These are phyloP conservation scores for Noctuana brunneofusca DNA, from an alignment of 2,888 invertebrate species.

Conservation along the genomic window DNA sequence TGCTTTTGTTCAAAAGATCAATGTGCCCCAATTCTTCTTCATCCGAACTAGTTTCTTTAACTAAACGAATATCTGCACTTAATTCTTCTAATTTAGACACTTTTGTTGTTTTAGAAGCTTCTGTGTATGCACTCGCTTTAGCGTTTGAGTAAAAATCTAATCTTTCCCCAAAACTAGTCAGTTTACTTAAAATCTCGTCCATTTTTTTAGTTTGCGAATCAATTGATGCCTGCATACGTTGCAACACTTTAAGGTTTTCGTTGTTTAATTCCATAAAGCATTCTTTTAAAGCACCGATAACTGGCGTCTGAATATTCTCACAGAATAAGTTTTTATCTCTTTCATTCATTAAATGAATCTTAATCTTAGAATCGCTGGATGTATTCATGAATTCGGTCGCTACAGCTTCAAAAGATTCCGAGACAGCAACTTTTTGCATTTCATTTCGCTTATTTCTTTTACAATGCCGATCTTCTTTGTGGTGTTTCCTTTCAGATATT, in stretches of 20 bases:
- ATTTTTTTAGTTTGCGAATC: constrained; percentile 54
- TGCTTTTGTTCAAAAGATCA: constrained; percentile 44
- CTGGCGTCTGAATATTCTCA: constrained; percentile 62
- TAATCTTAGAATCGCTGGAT: constrained; percentile 57
- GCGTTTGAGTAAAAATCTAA: constrained; percentile 41
- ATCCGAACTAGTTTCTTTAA: constrained; percentile 48
- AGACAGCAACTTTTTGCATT: constrained; percentile 51
- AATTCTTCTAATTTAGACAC: constrained; percentile 62
- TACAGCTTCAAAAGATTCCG: constrained; percentile 68
- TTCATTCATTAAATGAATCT: constrained; percentile 72
- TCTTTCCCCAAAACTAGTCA: constrained; percentile 60
- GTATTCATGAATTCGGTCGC: constrained; percentile 57
- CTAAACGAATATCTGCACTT: constrained; percentile 54
- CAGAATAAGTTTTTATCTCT: constrained; percentile 61
- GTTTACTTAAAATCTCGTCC: constrained; percentile 57
- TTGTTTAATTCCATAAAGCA: constrained; percentile 55
- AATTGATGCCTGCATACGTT: constrained; percentile 51
- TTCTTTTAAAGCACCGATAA: constrained; percentile 63
- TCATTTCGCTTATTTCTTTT: constrained; percentile 45
- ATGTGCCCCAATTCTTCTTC: constrained; percentile 56
- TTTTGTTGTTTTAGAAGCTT: constrained; percentile 40
- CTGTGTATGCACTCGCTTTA: background rate
- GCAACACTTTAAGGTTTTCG: constrained; percentile 49
- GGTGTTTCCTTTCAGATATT: constrained; percentile 56
- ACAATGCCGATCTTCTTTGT: constrained; percentile 44